These are phyloP conservation scores for Drosophila persimilis DNA, from an alignment of 1,140 invertebrate genomes.

Conservation along the genomic window DNA sequence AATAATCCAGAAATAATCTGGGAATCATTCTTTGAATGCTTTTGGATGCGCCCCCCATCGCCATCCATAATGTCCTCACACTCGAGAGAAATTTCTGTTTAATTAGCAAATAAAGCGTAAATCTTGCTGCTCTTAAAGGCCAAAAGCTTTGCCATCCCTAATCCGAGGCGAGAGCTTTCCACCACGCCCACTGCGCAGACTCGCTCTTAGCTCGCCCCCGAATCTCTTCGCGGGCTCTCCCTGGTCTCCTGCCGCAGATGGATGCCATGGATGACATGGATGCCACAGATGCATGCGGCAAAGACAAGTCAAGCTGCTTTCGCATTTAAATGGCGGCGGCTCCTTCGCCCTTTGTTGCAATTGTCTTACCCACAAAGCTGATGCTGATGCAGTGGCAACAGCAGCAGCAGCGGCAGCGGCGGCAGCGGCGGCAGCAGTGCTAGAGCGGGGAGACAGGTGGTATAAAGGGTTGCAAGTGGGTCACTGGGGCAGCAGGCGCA, in stretches of 20 bases:
- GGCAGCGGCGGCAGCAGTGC: no score
- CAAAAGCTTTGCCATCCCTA: conserved; percentile 3
- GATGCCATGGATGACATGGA: no score
- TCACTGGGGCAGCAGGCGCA: conserved; percentile 57
- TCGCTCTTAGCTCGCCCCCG: conserved; percentile 6
- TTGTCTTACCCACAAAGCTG: conserved; percentile 48
- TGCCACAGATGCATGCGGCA: no score
- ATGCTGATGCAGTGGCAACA: not conserved
- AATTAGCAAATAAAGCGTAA: conserved; percentile 68
- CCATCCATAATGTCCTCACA: not conserved
- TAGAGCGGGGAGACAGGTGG: no score
- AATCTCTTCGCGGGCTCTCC: no score
- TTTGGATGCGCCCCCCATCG: not conserved
- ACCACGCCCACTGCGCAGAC: conserved; percentile 46
- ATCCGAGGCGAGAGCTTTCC: conserved; percentile 24
- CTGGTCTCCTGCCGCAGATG: no score
- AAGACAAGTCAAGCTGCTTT: conserved; percentile 62
- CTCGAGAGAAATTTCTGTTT: conserved; percentile 51
- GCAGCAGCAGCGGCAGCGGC: conserved; percentile 14
- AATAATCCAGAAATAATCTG: conserved; percentile 31
- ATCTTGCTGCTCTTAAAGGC: conserved; percentile 6
- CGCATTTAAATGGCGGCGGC: conserved; percentile 63
- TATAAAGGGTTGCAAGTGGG: conserved; percentile 49
- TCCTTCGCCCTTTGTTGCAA: conserved; percentile 58
- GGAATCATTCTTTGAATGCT: conserved; percentile 12